Percentiles rank a stretch among this genome's conserved stretches.
Conservation (phyloP, 2,888 invertebrate genomes). For the Morinoia aosen region DNA sequence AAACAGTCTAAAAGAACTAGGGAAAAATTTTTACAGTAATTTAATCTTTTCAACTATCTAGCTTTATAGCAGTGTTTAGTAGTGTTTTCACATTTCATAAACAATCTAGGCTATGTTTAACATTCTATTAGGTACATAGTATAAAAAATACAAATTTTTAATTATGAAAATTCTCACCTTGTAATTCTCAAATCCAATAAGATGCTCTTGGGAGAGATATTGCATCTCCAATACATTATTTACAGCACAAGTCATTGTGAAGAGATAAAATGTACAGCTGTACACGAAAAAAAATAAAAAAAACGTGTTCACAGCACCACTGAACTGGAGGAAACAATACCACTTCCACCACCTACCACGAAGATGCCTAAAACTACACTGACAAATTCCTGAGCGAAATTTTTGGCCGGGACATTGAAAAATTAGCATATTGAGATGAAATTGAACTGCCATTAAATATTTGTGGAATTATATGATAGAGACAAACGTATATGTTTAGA, state of each 20-base stretch:
- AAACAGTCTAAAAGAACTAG: too few relatives aligned
- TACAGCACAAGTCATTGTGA: background rate
- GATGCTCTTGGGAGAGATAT: constrained; percentile 56
- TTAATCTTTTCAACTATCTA: too few relatives aligned
- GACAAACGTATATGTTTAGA: too few relatives aligned
- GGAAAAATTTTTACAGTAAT: too few relatives aligned
- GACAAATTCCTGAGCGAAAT: background rate
- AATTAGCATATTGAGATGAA: background rate
- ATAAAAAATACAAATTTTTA: background rate
- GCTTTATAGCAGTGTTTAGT: too few relatives aligned
- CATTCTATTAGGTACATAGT: too few relatives aligned
- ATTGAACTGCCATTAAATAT: background rate
- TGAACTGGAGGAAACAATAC: background rate
- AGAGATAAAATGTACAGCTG: background rate
- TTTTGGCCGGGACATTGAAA: background rate
- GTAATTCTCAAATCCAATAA: constrained; percentile 61
- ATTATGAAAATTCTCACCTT: constrained; percentile 49
- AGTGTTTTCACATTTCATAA: too few relatives aligned
- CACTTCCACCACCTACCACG: background rate
- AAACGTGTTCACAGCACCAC: constrained; percentile 1
- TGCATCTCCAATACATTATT: constrained; percentile 18
- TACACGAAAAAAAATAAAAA: background rate
- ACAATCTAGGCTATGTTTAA: too few relatives aligned
- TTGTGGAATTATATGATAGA: too few relatives aligned
- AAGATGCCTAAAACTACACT: background rate